phyloP scores from a whole-genome alignment of 2,797 vertebrate genomes.

The Luscinia luscinia region DNA sequence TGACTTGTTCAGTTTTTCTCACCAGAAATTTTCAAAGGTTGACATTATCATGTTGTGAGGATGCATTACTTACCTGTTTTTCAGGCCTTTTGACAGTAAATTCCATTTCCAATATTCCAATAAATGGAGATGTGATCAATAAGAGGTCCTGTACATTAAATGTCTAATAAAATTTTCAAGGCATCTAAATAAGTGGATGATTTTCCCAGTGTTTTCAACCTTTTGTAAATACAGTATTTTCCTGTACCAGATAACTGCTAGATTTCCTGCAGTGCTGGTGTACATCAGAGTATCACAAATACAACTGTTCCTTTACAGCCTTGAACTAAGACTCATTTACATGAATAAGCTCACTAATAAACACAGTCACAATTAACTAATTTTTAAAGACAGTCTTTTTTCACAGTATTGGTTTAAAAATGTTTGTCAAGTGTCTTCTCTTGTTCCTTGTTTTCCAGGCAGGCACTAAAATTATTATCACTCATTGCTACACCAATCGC shows the following conservation, averaged over 20 bases:
- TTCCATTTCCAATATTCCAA: neutral
- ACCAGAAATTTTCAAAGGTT: neutral
- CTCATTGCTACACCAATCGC: conserved; percentile 89
- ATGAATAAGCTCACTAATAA: neutral
- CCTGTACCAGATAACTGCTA: neutral
- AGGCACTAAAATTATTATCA: conserved; percentile 83
- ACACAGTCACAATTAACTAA: neutral
- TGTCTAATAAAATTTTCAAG: neutral
- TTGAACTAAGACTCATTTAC: neutral
- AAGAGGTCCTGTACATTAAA: neutral
- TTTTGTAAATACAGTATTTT: neutral
- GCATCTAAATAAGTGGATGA: neutral
- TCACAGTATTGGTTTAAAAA: neutral
- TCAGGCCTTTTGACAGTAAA: neutral
- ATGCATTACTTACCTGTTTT: neutral
- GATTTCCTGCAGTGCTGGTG: neutral
- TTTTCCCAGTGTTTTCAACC: neutral
- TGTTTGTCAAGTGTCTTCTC: neutral
- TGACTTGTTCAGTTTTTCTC: neutral
- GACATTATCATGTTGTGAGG: neutral
- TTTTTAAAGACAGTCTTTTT: neutral
- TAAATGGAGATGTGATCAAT: neutral
- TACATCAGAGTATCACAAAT: neutral
- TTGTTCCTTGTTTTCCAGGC: conserved; percentile 75
- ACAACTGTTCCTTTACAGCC: neutral